Base-by-base conservation (phyloP, 2,888 invertebrate species). In the Platycnemis pennipes region DNA sequence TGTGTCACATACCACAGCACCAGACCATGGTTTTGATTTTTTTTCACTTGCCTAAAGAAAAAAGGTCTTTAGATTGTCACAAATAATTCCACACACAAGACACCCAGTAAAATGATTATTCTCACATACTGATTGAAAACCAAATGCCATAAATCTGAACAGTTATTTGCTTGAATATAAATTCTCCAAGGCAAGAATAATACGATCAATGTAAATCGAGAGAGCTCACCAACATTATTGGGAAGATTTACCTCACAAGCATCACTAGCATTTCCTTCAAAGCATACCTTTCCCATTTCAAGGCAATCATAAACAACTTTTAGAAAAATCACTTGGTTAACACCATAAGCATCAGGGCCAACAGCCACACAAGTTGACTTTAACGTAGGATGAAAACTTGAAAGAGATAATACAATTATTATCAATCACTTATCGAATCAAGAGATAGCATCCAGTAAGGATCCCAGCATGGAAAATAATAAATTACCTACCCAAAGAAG, bases 1-100 rank as follows among this genome's bases (percentile, higher is more conserved):
- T 19, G 97, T 97, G 87, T 97, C 97, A 95, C 98, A 98, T 85
- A 97, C 97, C 31, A 98, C 97, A 42, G 97, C 97, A 53, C 98
- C 98, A 95, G 97, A 97, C 98, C 98, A 98, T 56, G 96, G 96
- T 95, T 96, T 19, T 46, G 37, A 8, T 19, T n/a, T 86, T 44
- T 8, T 42, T 8, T 7, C 26, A 26, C n/a, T 1, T 63, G 63
- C n/a, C 19, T 26, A 63, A 63, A 63, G 22, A 16, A 63, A 63
- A 63, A n/a, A 63, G n/a, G n/a, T n/a, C n/a, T n/a, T 63, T 19
- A 19, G 2, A 63, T 7, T 49, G 8, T 16, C 16, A 49, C 8
- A 7, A 7, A 49, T 49, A 49, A 49, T 11, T 49, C 8, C 16
- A 63, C 63, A 63, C 63, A 63, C 19, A 22, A 26, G 63, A 13